These are phyloP conservation scores for Physocephala rufipes DNA, from an alignment of 2,888 invertebrate species.

Conservation along the genomic window DNA sequence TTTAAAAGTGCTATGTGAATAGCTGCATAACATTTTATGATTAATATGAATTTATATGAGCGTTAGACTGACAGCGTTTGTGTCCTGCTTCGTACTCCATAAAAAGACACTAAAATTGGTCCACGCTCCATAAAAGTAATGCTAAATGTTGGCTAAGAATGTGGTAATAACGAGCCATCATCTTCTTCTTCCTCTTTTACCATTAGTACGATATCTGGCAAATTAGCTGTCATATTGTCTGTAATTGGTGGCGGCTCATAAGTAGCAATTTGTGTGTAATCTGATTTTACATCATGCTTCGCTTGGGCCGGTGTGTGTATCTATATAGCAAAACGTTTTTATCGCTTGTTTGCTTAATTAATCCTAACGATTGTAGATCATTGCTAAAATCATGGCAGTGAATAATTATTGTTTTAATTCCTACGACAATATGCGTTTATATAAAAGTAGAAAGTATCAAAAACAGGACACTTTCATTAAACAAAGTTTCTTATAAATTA, in stretches of 20 bases:
- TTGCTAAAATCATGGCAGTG: no score
- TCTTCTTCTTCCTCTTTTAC: slow-evolving; percentile 19
- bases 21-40: slow-evolving; percentile 32
- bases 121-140: no score
- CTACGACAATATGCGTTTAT: no score
- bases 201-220: slow-evolving; percentile 33
- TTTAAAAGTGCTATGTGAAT: slow-evolving; percentile 18
- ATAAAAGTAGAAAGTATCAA: no score
- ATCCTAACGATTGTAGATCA: no score
- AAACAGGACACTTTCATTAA: no score
- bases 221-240: slow-evolving; percentile 38
- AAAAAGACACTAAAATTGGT: slow-evolving; percentile 29
- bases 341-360: no score
- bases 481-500: slow-evolving; percentile 6
- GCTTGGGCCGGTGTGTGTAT: no score
- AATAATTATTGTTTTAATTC: no score
- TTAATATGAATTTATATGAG: slow-evolving; percentile 1
- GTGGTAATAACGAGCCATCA: slow-evolving; percentile 30
- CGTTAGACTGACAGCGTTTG: background rate
- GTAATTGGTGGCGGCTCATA: slow-evolving; percentile 27
- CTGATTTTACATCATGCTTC: no score
- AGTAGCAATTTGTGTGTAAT: background rate
- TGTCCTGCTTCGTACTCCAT: background rate
- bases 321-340: no score
- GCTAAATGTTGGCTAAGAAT: slow-evolving; percentile 23